Evolutionary conservation across 1,140 invertebrate species (phyloP).

Genomic region (Drosophila athabasca): DNA sequence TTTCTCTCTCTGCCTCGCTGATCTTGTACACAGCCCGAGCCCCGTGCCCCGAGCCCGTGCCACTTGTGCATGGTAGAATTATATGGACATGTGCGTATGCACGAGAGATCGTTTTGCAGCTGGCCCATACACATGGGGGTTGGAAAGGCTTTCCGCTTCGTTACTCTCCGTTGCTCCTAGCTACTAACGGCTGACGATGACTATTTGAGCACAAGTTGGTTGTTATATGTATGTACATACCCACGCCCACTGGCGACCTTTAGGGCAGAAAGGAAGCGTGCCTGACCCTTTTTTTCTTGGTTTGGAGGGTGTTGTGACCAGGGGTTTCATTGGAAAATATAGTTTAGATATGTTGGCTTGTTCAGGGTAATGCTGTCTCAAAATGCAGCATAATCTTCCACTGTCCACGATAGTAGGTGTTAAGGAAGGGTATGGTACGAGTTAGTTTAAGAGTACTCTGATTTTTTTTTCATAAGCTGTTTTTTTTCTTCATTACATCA

Average conservation of each 20-base stretch:
- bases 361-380: background rate
- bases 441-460: conserved; percentile 5
- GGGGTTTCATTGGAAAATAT: too few species aligned
- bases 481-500: too few species aligned
- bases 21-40: conserved; percentile 37
- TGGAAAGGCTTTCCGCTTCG: conserved; percentile 71
- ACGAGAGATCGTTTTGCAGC: conserved; percentile 51
- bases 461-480: too few species aligned
- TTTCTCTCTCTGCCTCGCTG: conserved; percentile 51
- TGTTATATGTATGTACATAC: conserved; percentile 1
- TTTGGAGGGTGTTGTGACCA: too few species aligned
- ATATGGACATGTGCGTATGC: conserved; percentile 14
- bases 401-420: too few species aligned
- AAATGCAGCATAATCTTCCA: background rate
- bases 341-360: too few species aligned
- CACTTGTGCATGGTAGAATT: conserved; percentile 47
- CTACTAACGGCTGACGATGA: conserved; percentile 23
- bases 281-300: background rate
- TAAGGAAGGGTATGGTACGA: too few species aligned
- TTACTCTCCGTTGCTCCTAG: conserved; percentile 50
- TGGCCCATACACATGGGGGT: conserved; percentile 51
- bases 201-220: conserved; percentile 53
- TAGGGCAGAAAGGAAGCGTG: conserved; percentile 1
- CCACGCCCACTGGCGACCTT: conserved; percentile 16
- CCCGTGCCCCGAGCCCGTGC: conserved; percentile 60